Conservation (phyloP, 2,888 invertebrate genomes). For the Drosophila seclusa region DNA sequence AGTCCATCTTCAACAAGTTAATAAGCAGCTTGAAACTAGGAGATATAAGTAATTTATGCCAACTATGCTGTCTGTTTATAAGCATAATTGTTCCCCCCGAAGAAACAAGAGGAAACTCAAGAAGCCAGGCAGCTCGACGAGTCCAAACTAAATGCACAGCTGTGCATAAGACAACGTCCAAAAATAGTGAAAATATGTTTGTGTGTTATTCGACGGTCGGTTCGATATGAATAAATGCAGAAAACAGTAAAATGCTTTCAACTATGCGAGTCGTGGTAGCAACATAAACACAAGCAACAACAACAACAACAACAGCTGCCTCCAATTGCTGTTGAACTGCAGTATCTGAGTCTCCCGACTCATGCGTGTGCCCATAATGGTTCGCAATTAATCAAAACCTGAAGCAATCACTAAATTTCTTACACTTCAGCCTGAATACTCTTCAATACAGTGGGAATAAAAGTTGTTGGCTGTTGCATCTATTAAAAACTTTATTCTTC, state of each 20-base stretch:
- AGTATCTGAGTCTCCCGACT: constrained; percentile 16
- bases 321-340: constrained; percentile 28
- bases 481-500: background rate
- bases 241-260: constrained; percentile 80
- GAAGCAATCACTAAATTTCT: constrained; percentile 11
- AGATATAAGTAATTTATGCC: constrained; percentile 52
- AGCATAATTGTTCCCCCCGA: constrained; percentile 62
- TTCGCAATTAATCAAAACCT: constrained; percentile 66
- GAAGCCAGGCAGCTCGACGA: constrained; percentile 30
- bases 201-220: constrained; percentile 63
- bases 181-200: constrained; percentile 73
- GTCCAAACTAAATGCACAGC: constrained; percentile 43
- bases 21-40: constrained; percentile 60
- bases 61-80: constrained; percentile 47
- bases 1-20: constrained; percentile 62
- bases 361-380: constrained; percentile 65
- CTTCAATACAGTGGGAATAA: constrained; percentile 4
- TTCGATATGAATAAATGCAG: constrained; percentile 76
- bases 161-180: constrained; percentile 45
- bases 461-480: background rate
- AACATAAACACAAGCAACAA: constrained; percentile 14
- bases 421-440: constrained; percentile 26
- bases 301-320: constrained; percentile 33
- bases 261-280: constrained; percentile 45
- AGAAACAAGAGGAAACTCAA: constrained; percentile 38